Percentiles rank a stretch among this genome's conserved stretches.
phyloP scores from a whole-genome alignment of 1,140 invertebrate species.

The Formica selysi region DNA sequence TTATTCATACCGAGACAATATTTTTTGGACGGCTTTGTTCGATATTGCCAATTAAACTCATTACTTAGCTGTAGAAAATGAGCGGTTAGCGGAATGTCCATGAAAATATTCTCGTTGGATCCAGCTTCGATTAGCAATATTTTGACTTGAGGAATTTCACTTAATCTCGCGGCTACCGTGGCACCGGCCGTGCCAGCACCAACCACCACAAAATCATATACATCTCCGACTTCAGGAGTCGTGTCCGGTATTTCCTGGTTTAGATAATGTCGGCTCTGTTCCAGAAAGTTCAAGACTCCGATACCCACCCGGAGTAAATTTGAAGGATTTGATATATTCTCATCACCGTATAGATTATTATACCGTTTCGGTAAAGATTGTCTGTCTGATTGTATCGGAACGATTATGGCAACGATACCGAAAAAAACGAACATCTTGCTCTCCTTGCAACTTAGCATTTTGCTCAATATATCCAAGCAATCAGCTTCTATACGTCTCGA shows the following conservation, averaged over 20 bases:
- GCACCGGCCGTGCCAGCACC: no score
- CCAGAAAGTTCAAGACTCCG: background rate
- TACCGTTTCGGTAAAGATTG: background rate
- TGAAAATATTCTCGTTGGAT: slow-evolving; percentile 86
- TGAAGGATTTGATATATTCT: background rate
- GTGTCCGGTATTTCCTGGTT: no score
- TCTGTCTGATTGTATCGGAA: background rate
- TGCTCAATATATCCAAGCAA: background rate
- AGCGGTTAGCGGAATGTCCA: slow-evolving; percentile 90
- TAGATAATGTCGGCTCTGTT: no score
- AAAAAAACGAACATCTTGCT: background rate
- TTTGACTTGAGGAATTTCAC: slow-evolving; percentile 87
- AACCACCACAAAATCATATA: no score
- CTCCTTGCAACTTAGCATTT: no score
- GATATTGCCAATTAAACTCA: slow-evolving; percentile 90
- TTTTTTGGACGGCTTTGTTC: slow-evolving; percentile 87
- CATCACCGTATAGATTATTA: slow-evolving; percentile 8
- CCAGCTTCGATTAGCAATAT: slow-evolving; percentile 91
- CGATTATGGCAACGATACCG: background rate
- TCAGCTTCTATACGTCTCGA: background rate
- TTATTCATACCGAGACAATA: slow-evolving; percentile 85
- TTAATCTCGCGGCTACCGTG: slow-evolving; percentile 89
- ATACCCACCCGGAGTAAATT: background rate
- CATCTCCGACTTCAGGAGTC: no score
- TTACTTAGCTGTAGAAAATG: slow-evolving; percentile 88